Evolutionary conservation across 2,888 invertebrate genomes (phyloP), one percentile per base, ranked within the genome.

Genomic region (Hololepta plana): DNA sequence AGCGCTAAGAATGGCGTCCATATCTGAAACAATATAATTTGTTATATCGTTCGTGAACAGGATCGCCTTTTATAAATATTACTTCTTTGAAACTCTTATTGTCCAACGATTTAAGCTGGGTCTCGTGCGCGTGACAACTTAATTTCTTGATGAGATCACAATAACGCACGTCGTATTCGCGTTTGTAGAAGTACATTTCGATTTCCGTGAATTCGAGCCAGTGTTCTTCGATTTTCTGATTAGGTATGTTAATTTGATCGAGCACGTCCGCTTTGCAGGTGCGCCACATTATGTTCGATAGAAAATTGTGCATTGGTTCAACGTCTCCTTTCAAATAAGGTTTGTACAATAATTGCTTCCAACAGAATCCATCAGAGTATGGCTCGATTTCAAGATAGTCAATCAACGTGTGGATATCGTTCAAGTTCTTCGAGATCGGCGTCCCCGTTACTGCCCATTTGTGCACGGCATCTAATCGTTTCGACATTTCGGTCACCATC

Each of bases 401-500:
- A 16, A 72, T 44, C 29, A 74, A 45, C 2, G 72, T 72, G 45
- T 54, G 35, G 32, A 46, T n/a, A n/a, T n/a, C n/a, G n/a, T n/a
- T n/a, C n/a, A n/a, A n/a, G n/a, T n/a, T n/a, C n/a, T n/a, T 43
- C 40, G 47, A 41, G 50, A 64, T 38, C 34, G 53, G 38, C 0
- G 80, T 82, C 12, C 82, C 81, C 3, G 77, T 77, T 1, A 73
- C 60, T 8, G 70, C 70, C 81, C 82, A 82, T 23, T 72, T 60
- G 49, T 74, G 67, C 2, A 64, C 46, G 5, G 72, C 65, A 32
- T 44, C 40, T 20, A 76, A 45, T 32, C 59, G 52, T 23, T 55
- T 44, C 0, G 71, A 68, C 73, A 76, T 73, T 38, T 61, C 56
- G 0, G 72, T 65, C 2, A 68, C 62, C 42, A 62, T 55, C 2